phyloP scores from a whole-genome alignment of 2,113 vertebrate genomes.

The Chauna torquata region DNA sequence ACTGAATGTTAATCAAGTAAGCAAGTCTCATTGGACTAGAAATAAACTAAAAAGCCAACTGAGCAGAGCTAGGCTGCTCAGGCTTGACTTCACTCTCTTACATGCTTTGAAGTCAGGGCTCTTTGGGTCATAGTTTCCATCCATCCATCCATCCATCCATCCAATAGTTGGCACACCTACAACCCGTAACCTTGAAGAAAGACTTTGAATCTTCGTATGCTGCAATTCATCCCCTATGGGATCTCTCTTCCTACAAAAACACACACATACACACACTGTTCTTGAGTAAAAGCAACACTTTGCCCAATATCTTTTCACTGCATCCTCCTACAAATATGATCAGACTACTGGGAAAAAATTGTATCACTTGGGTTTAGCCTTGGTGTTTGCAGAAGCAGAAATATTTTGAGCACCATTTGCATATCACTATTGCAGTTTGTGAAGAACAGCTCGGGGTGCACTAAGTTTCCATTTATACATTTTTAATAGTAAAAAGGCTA shows the following conservation, averaged over 20 bases:
- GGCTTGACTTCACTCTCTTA: not conserved
- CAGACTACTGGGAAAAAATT: not conserved
- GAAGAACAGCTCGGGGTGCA: not conserved
- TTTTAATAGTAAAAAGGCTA: not conserved
- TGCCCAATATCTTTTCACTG: not conserved
- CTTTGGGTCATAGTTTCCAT: not conserved
- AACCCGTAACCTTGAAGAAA: not conserved
- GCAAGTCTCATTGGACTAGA: not conserved
- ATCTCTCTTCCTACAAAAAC: rapidly evolving
- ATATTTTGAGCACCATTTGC: not conserved
- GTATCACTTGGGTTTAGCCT: not conserved
- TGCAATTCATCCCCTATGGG: not conserved
- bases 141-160: not conserved
- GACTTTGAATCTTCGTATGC: not conserved
- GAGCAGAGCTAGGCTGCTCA: not conserved
- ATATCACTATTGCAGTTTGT: not conserved
- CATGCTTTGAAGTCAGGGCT: not conserved
- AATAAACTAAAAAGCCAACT: not conserved
- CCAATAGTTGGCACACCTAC: not conserved
- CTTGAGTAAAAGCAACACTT: not conserved
- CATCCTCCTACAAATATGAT: not conserved
- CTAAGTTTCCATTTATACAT: not conserved
- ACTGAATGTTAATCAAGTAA: not conserved
- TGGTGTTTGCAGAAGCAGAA: not conserved
- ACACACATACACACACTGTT: not conserved